Evolutionary conservation across 1,140 invertebrate species (phyloP), one percentile per base, ranked within the genome.

Genomic region (Marisa cornuarietis): DNA sequence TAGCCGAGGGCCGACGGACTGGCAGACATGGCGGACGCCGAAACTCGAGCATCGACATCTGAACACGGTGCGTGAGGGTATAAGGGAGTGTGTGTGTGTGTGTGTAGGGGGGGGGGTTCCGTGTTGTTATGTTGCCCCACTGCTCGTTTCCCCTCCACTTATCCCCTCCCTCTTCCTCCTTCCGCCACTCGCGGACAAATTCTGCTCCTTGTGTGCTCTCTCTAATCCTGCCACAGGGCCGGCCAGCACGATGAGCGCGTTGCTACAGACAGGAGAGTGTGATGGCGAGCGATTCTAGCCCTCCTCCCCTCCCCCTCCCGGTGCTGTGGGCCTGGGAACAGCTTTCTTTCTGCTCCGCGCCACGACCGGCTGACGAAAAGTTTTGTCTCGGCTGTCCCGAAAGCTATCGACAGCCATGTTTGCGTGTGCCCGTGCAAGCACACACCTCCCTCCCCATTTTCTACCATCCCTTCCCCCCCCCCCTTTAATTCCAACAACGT

Each of bases 351-450:
- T 77, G 76, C 66, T 69, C 26, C 76, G 63, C 63, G 76, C 16
- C 26, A 51, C 76, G 65, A n/a, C 65, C 22, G 63, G 54, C 31
- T 71, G 71, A 71, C 63, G 78, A 79, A 79, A 79, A 77, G 63
- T 77, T 77, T 77, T 77, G 76, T 77, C 76, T 77, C 76, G 76
- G 65, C 63, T 68, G 76, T 73, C 71, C 65, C 63, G 65, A 77
- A 20, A 49, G 42, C 65, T 22, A 26, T 62, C n/a, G 31, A 54
- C 58, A 31, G 62, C 76, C 61, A 62, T 68, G 76, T 65, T 77
- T 51, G 76, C 76, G 76, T 77, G 76, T 69, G 14, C 24, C 54
- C 8, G 52, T 8, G 54, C 31, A 6, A 54, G 51, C 24, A 22
- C 24, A 22, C 20, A n/a, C 54, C n/a, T 24, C n/a, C 20, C 75